Base-by-base conservation (phyloP, 2,797 vertebrate genomes). In the Cynodonichthys magdalenae region DNA sequence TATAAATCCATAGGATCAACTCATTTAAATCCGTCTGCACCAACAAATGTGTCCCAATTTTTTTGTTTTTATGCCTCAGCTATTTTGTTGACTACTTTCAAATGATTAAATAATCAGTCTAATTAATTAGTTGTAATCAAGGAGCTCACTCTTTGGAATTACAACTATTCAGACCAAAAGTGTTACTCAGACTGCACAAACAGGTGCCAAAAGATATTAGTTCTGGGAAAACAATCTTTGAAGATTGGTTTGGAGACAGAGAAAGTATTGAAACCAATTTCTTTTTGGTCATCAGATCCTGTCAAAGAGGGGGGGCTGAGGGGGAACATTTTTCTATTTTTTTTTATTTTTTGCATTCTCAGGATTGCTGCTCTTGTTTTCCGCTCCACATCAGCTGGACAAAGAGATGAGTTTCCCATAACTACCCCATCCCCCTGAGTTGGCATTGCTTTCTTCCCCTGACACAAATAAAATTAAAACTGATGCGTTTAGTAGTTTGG, bases 361-460 rank as follows among this genome's bases (percentile, higher is more conserved):
- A 78, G 74, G 80, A 87, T 93, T 69, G 61, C 73, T 90, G 90
- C 78, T 87, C 87, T 85, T 63, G 54, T 93, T 94, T 93, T 93
- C 91, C 61, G 89, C 91, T 89, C 92, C 87, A 93, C 85, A 93
- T 94, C 84, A 82, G 74, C 68, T 45, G 74, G 61, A 94, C 90
- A 94, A 94, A 88, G 59, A 86, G 79, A 90, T 78, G 85, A 48
- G 80, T 74, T 45, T 55, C 67, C 81, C 59, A 71, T n/a, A 59
- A 59, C 53, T 63, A 53, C 71, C 65, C 63, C 17, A 27, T 51
- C 63, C 59, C 61, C 28, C 42, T 53, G 34, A 67, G 29, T 64
- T 63, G 47, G 53, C 42, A 34, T n/a, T 18, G 27, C 1, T 5
- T 54, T 50, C 48, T 56, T 70, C 64, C 29, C 55, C 54, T 44